These are phyloP conservation scores for Caenorhabditis sp. DNA, from an alignment of 2,888 invertebrate species.

Conservation along the genomic window DNA sequence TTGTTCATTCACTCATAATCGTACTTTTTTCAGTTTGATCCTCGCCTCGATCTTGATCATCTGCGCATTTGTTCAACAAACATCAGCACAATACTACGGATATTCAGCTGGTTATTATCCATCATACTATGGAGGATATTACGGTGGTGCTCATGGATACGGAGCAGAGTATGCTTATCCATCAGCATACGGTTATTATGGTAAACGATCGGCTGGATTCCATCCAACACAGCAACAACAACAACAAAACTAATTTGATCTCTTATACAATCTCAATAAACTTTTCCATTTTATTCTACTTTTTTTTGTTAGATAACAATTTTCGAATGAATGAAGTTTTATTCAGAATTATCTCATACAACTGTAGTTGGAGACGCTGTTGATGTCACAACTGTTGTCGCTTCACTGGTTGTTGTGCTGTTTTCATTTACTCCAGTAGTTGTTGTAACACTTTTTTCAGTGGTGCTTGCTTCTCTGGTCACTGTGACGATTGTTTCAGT, in stretches of 20 bases:
- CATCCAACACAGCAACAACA: neutral
- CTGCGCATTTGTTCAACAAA: neutral
- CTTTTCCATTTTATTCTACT: too few species aligned
- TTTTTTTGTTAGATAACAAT: too few species aligned
- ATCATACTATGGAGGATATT: neutral
- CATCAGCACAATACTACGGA: neutral
- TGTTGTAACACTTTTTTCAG: too few species aligned
- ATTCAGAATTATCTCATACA: too few species aligned
- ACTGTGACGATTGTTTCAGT: too few species aligned
- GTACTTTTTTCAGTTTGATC: neutral
- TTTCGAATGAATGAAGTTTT: too few species aligned
- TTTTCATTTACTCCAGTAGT: too few species aligned
- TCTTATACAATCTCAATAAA: too few species aligned
- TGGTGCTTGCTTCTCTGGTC: too few species aligned
- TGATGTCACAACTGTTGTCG: too few species aligned
- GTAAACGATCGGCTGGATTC: neutral
- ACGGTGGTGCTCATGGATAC: neutral
- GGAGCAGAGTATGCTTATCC: neutral
- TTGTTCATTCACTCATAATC: neutral
- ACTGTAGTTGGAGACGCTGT: too few species aligned
- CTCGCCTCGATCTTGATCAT: neutral
- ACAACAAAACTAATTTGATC: neutral
- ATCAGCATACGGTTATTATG: neutral
- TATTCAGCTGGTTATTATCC: slow-evolving; percentile 1
- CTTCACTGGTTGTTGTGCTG: too few species aligned